These are phyloP conservation scores for Leptinotarsa rubiginosa DNA, from an alignment of 2,888 invertebrate species.

Conservation along the genomic window DNA sequence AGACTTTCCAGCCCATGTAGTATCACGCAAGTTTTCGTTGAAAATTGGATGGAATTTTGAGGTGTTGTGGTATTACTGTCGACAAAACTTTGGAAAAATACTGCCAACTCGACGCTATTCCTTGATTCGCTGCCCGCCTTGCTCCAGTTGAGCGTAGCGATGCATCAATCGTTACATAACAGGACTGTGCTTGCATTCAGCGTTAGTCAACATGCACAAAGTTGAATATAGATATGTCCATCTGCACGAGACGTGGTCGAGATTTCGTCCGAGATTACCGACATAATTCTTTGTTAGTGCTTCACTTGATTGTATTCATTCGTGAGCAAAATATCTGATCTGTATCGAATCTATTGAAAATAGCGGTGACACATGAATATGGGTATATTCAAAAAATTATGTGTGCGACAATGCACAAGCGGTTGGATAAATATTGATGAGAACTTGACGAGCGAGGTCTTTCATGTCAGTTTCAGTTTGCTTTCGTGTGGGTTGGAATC, in stretches of 20 bases:
- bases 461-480: slow-evolving; percentile 9
- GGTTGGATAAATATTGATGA: slow-evolving; percentile 20
- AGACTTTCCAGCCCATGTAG: no score
- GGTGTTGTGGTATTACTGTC: no score
- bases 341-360: slow-evolving; percentile 18
- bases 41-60: no score
- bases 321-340: slow-evolving; percentile 14
- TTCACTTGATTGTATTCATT: slow-evolving; percentile 18
- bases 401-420: slow-evolving; percentile 1
- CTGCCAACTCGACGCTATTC: no score
- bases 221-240: slow-evolving; percentile 17
- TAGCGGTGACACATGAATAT: slow-evolving; percentile 16
- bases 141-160: not conserved
- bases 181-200: slow-evolving; percentile 5
- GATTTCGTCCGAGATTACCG: slow-evolving; percentile 15
- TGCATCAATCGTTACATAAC: slow-evolving; percentile 13
- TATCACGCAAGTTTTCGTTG: no score
- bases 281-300: slow-evolving; percentile 14
- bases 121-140: no score
- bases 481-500: not conserved
- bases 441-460: slow-evolving; percentile 15
- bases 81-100: no score
- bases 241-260: slow-evolving; percentile 20
- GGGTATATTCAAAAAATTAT: slow-evolving; percentile 11
- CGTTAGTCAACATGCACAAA: slow-evolving; percentile 15